Evolutionary conservation across 1,140 invertebrate species (phyloP).

Genomic region (Cataglyphis hispanica): DNA sequence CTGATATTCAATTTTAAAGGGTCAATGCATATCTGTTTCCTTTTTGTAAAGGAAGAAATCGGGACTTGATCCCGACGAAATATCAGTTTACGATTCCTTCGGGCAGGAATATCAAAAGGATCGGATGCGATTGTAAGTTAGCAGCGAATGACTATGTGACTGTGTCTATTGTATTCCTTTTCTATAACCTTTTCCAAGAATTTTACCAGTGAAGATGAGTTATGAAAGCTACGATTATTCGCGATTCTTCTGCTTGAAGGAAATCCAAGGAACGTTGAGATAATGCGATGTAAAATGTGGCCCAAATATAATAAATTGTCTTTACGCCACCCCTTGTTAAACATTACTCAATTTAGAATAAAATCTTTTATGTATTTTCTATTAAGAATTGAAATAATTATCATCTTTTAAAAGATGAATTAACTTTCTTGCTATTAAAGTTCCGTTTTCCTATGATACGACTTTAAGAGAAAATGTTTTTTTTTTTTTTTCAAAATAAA

Average conservation of each 20-base stretch:
- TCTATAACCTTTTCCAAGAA: constrained; percentile 22
- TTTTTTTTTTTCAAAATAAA: not conserved
- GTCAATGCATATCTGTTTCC: constrained; percentile 9
- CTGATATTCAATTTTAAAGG: constrained; percentile 20
- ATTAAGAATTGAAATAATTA: constrained; percentile 17
- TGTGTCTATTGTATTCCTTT: constrained; percentile 17
- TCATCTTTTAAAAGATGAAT: constrained; percentile 21
- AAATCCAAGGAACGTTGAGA: constrained; percentile 20
- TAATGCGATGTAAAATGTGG: constrained; percentile 37
- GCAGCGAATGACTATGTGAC: not conserved
- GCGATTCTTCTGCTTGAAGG: constrained; percentile 28
- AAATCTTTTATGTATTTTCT: constrained; percentile 37
- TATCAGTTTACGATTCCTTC: constrained; percentile 34
- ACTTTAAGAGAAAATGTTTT: constrained; percentile 47
- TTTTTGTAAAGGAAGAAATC: not conserved
- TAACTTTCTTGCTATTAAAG: constrained; percentile 29
- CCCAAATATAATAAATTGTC: constrained; percentile 44
- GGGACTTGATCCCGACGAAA: constrained; percentile 6
- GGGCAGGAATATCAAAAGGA: not conserved
- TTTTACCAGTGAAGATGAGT: constrained; percentile 48
- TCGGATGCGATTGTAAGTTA: constrained; percentile 21
- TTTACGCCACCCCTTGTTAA: constrained; percentile 25
- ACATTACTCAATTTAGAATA: constrained; percentile 22
- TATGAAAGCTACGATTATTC: constrained; percentile 24
- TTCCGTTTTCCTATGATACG: constrained; percentile 28